These are phyloP conservation scores for Cantharis nigra DNA, from an alignment of 2,888 invertebrate species.

Conservation along the genomic window DNA sequence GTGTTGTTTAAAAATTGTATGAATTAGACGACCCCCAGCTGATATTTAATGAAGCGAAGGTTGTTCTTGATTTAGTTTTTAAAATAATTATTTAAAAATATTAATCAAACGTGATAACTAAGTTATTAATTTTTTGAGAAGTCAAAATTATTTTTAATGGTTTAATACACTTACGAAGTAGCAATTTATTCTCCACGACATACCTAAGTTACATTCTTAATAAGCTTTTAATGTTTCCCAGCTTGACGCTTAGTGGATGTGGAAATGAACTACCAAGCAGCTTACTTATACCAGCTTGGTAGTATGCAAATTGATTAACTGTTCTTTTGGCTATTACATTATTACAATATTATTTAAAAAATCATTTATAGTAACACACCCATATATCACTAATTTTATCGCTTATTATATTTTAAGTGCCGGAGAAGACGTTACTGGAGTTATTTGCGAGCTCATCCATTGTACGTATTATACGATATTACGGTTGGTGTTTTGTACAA, in stretches of 20 bases:
- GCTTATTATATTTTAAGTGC: neutral
- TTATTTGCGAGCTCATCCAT: neutral
- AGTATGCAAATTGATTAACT: constrained; percentile 20
- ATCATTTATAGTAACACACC: constrained; percentile 9
- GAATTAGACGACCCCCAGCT: neutral
- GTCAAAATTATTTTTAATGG: neutral
- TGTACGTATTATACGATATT: constrained; percentile 4
- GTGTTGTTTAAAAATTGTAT: neutral
- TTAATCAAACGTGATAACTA: neutral
- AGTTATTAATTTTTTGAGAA: neutral
- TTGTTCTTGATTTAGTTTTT: neutral
- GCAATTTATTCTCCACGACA: neutral
- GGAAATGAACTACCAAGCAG: constrained; percentile 4
- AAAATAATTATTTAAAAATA: neutral
- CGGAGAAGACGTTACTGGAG: neutral
- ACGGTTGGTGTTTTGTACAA: constrained; percentile 11
- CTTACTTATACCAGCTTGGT: neutral
- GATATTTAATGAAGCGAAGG: neutral
- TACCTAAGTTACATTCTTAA: neutral
- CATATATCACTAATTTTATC: neutral
- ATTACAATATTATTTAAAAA: constrained; percentile 11
- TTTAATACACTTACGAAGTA: neutral
- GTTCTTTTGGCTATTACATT: constrained; percentile 13
- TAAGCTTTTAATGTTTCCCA: constrained; percentile 6
- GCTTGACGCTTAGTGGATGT: constrained; percentile 4